Evolutionary conservation across 2,888 invertebrate species (phyloP).

Genomic region (Ormyrus pomaceus): DNA sequence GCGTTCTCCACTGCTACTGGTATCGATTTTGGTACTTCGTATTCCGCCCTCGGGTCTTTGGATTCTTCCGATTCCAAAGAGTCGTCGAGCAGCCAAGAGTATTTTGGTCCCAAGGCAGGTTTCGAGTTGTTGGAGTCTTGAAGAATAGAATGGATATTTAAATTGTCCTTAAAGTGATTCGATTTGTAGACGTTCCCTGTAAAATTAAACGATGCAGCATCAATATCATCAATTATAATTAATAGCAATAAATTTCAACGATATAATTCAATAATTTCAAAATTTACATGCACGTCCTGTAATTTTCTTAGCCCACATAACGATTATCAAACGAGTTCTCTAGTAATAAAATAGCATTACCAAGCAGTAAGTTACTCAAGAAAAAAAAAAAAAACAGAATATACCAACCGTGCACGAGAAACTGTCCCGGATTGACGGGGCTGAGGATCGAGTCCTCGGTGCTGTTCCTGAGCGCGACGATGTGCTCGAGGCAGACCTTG

Average conservation of each 20-base stretch:
- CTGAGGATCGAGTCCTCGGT: slow-evolving; percentile 69
- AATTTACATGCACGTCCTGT: too few relatives aligned
- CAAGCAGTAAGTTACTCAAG: too few relatives aligned
- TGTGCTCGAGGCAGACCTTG: slow-evolving; percentile 84
- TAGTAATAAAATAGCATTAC: too few relatives aligned
- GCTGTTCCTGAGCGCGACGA: slow-evolving; percentile 66
- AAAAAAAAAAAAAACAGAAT: too few relatives aligned
- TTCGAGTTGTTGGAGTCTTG: slow-evolving; percentile 68
- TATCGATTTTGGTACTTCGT: slow-evolving; percentile 80
- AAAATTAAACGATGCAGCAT: slow-evolving; percentile 30
- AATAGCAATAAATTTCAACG: too few relatives aligned
- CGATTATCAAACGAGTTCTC: too few relatives aligned
- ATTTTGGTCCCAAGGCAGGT: slow-evolving; percentile 77
- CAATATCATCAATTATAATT: too few relatives aligned
- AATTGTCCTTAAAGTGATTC: slow-evolving; percentile 76
- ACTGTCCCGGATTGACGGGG: slow-evolving; percentile 72
- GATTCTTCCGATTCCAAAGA: slow-evolving; percentile 74
- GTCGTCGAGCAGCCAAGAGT: slow-evolving; percentile 82
- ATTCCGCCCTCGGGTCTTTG: slow-evolving; percentile 78
- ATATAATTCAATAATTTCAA: too few relatives aligned
- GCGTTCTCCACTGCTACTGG: slow-evolving; percentile 56
- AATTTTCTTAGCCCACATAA: too few relatives aligned
- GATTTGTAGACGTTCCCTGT: slow-evolving; percentile 77
- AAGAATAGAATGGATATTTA: slow-evolving; percentile 76
- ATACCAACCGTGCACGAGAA: slow-evolving; percentile 54